Conservation (phyloP, 2,888 invertebrate species). For the Physocephala rufipes region DNA sequence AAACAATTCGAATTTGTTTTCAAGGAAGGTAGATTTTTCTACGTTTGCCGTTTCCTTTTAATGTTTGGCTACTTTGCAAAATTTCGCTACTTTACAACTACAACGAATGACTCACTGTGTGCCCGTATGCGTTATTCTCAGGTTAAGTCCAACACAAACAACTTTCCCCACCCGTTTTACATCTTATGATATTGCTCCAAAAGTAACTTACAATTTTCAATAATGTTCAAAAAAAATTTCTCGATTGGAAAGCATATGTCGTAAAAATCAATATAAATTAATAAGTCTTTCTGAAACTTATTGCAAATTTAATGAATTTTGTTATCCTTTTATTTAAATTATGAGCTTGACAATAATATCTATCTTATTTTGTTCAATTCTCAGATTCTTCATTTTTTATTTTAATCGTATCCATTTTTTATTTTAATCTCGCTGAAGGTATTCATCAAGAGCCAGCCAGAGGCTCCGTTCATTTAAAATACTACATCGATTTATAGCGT, state of each 20-base stretch:
- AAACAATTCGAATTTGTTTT: slow-evolving; percentile 1
- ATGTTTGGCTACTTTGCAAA: slow-evolving; percentile 26
- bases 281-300: not conserved
- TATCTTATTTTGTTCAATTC: no score
- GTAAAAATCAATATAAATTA: not conserved
- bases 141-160: slow-evolving; percentile 64
- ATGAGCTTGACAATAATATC: no score
- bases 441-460: no score
- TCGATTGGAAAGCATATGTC: not conserved
- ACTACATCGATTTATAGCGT: no score
- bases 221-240: slow-evolving; percentile 1
- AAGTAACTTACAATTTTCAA: not conserved
- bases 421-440: no score
- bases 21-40: not conserved
- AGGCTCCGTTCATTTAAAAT: no score
- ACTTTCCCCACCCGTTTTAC: slow-evolving; percentile 10
- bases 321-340: no score
- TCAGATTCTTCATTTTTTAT: no score
- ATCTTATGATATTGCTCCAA: slow-evolving; percentile 7
- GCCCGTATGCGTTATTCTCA: slow-evolving; percentile 66
- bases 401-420: no score
- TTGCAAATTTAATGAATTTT: no score
- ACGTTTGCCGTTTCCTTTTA: slow-evolving; percentile 15
- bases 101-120: slow-evolving; percentile 65
- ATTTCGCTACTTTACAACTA: slow-evolving; percentile 8